A percentile compares a stretch with the other conserved stretches of the same genome.
These are phyloP conservation scores for Scaptomyza polygonia DNA, from an alignment of 2,888 invertebrate genomes.

Conservation along the genomic window DNA sequence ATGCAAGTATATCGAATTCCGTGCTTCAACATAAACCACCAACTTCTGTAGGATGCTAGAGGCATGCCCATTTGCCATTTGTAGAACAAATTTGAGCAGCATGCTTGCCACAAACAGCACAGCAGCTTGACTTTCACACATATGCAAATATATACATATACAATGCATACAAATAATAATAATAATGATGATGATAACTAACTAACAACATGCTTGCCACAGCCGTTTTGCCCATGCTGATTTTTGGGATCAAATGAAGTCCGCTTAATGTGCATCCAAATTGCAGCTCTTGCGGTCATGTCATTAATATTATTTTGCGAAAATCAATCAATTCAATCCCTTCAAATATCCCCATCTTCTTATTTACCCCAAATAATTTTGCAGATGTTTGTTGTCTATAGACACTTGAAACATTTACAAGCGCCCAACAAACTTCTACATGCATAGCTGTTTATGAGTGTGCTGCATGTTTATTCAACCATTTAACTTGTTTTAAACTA, in stretches of 20 bases:
- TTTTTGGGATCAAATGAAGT: slow-evolving; percentile 35
- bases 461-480: not conserved
- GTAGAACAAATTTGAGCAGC: not conserved
- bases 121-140: not conserved
- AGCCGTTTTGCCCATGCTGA: slow-evolving; percentile 5
- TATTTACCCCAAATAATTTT: not conserved
- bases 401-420: not conserved
- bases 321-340: slow-evolving; percentile 14
- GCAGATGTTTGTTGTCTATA: not conserved
- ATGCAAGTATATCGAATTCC: slow-evolving; percentile 40
- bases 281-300: slow-evolving; percentile 51
- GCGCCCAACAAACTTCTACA: not conserved
- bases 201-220: slow-evolving; percentile 23
- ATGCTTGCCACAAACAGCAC: not conserved
- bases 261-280: slow-evolving; percentile 39
- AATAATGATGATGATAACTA: slow-evolving; percentile 24
- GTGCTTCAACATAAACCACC: slow-evolving; percentile 34
- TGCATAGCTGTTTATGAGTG: not conserved
- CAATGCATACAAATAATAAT: slow-evolving; percentile 12
- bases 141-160: not conserved
- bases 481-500: not conserved
- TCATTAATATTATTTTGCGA: slow-evolving; percentile 47
- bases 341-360: slow-evolving; percentile 11
- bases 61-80: not conserved
- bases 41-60: slow-evolving; percentile 4